Evolutionary conservation across 2,888 invertebrate genomes (phyloP).

Genomic region (Pristionchus entomophagus): DNA sequence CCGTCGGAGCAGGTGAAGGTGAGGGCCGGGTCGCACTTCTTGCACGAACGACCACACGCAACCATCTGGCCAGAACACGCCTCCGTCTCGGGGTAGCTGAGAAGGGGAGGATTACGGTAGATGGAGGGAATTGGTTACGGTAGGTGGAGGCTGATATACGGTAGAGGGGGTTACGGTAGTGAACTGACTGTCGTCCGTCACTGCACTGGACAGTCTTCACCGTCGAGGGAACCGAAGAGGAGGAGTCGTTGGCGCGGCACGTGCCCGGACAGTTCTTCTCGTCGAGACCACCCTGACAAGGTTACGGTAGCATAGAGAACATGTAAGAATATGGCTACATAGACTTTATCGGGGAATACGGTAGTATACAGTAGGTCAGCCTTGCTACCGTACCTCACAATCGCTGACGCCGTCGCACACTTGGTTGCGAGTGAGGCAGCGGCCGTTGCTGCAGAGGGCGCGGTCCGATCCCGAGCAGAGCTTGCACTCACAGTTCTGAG

Average conservation of each 20-base stretch:
- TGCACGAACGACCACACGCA: conserved; percentile 55
- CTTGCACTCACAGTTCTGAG: conserved; percentile 67
- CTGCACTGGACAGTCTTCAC: conserved; percentile 50
- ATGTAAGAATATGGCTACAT: not conserved
- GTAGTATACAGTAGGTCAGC: not conserved
- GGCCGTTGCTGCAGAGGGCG: conserved; percentile 65
- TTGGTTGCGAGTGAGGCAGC: conserved; percentile 60
- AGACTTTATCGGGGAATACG: not conserved
- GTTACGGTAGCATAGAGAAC: not conserved
- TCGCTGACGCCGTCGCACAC: conserved; percentile 68
- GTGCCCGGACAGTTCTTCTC: conserved; percentile 68
- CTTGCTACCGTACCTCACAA: conserved; percentile 56
- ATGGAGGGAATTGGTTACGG: not conserved
- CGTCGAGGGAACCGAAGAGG: conserved; percentile 8
- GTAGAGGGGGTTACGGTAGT: not conserved
- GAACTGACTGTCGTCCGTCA: conserved; percentile 43
- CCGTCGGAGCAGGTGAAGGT: conserved; percentile 60
- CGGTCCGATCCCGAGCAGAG: conserved; percentile 62
- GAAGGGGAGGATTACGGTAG: not conserved
- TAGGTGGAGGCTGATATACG: not conserved
- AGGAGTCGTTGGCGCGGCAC: conserved; percentile 51
- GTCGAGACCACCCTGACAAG: conserved; percentile 59
- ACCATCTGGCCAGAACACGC: conserved; percentile 62
- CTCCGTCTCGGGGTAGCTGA: conserved; percentile 56
- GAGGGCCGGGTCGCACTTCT: conserved; percentile 58